Percentiles rank a stretch among this genome's conserved stretches.
These are phyloP conservation scores for Drosophila pullipes DNA, from an alignment of 2,888 invertebrate species.

Conservation along the genomic window DNA sequence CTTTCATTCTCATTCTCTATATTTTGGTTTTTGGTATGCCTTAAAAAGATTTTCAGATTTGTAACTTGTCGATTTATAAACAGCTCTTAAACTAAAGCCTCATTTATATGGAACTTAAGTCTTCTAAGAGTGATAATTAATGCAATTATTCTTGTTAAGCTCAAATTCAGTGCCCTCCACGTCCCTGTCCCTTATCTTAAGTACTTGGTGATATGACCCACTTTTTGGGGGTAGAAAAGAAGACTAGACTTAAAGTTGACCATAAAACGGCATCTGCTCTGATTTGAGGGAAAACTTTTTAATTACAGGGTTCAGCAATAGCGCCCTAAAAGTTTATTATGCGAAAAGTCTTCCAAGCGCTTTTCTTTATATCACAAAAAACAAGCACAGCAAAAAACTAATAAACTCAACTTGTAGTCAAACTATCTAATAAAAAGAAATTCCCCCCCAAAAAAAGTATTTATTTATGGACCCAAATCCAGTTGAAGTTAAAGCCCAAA, in stretches of 20 bases:
- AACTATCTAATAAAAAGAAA: constrained; percentile 42
- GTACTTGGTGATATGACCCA: constrained; percentile 43
- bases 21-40: not conserved
- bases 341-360: constrained; percentile 48
- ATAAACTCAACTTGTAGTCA: constrained; percentile 58
- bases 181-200: not conserved
- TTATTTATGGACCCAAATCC: constrained; percentile 46
- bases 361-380: constrained; percentile 7
- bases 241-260: constrained; percentile 27
- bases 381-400: constrained; percentile 45
- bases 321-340: constrained; percentile 76
- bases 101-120: not conserved
- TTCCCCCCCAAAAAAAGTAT: not conserved
- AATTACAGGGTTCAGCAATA: constrained; percentile 75
- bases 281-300: constrained; percentile 72
- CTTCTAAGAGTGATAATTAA: constrained; percentile 5
- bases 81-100: too few relatives aligned
- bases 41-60: not conserved
- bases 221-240: constrained; percentile 11
- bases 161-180: not conserved
- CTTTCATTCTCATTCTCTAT: not conserved
- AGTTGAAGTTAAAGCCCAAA: constrained; percentile 54
- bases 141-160: not conserved
- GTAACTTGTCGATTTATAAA: not conserved
- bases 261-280: constrained; percentile 25